A percentile compares a stretch with the other conserved stretches of the same genome.
Evolutionary conservation across 1,140 invertebrate species (phyloP).

Genomic region (Conopomorpha cramerella): DNA sequence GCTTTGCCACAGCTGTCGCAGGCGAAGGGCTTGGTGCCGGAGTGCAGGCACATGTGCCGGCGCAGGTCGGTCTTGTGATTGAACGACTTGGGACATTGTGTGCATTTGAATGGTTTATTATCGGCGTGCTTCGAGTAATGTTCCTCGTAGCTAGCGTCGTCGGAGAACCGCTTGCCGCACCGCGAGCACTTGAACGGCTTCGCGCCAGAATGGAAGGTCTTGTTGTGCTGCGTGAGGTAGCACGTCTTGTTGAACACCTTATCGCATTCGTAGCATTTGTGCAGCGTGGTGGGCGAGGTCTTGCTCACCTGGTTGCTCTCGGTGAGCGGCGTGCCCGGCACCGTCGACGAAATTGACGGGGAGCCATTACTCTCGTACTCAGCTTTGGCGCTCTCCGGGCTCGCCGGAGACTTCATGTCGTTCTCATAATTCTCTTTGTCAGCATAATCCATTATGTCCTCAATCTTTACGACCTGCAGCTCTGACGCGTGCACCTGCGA

Average conservation of each 20-base stretch:
- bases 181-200: constrained; percentile 83
- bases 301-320: constrained; percentile 49
- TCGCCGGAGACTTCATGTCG: constrained; percentile 53
- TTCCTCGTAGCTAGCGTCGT: constrained; percentile 67
- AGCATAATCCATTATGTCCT: constrained; percentile 51
- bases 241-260: constrained; percentile 86
- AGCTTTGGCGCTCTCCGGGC: constrained; percentile 42
- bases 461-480: constrained; percentile 48
- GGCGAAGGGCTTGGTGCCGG: constrained; percentile 77
- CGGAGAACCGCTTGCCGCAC: constrained; percentile 83
- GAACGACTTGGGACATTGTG: constrained; percentile 80
- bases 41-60: constrained; percentile 86
- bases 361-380: constrained; percentile 41
- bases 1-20: constrained; percentile 85
- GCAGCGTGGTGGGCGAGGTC: constrained; percentile 33
- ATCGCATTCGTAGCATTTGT: constrained; percentile 82
- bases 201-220: constrained; percentile 84
- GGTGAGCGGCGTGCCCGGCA: constrained; percentile 36
- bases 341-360: constrained; percentile 42
- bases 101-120: constrained; percentile 88
- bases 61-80: constrained; percentile 89
- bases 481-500: constrained; percentile 26
- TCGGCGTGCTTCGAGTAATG: constrained; percentile 79
- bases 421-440: constrained; percentile 58
- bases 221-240: constrained; percentile 88